Base-by-base conservation (phyloP, 2,797 vertebrate genomes). In the Graptemys geographica region DNA sequence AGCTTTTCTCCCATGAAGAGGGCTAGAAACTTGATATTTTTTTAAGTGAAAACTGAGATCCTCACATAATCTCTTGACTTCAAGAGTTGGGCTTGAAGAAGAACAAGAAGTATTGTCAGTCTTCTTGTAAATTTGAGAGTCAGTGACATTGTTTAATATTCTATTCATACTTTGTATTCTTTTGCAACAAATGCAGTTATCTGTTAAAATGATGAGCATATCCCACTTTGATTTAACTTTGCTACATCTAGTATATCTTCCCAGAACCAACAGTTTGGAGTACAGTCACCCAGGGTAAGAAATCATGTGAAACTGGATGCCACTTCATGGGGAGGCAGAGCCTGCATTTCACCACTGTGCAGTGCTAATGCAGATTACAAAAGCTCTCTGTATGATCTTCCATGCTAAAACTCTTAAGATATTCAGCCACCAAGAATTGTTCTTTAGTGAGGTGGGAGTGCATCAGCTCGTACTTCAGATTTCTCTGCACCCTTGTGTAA, bases 401-500 rank as follows among this genome's bases (percentile, higher is more conserved):
- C 90, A 0, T 1, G 5, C 82, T 95, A 83, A 94, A 37, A 37
- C 0, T 5, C 65, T 83, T 49, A 74, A 83, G 69, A 82, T 69
- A 52, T 85, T 91, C 49, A 79, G 55, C 79, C 59, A 86, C 80
- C 88, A 87, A 90, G 92, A 96, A 88, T 87, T 90, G 79, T 93
- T 90, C 90, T 62, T 27, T 92, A 90, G 86, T 69, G 80, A 88
- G 52, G 62, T 81, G 56, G 52, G 83, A 87, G 41, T 79, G 79
- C 5, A 23, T 84, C 72, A 94, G 52, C 78, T 90, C 90, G 65
- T 83, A 41, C 83, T 90, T 90, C 92, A 81, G 83, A 80, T 91
- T 96, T 87, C 37, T 84, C 56, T n/a, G 62, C 76, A 81, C 33
- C 78, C 11, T 95, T n/a, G 72, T 87, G 80, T 87, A 83, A 83